Conservation (phyloP, 1,140 invertebrate species). For the Contarinia nasturtii region DNA sequence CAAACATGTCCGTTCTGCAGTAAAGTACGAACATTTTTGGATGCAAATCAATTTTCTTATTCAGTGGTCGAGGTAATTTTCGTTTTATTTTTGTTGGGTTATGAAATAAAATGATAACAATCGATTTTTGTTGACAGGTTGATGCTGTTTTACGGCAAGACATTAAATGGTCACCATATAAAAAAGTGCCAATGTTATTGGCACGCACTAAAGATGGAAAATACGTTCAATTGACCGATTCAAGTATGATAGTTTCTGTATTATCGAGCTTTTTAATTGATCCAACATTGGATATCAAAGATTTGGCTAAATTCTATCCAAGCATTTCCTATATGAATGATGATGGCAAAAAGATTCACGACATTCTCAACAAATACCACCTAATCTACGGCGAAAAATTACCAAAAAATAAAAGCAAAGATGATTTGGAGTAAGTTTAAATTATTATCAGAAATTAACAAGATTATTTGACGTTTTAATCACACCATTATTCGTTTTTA, state of each 20-base stretch:
- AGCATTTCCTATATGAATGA: constrained; percentile 46
- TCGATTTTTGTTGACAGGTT: neutral
- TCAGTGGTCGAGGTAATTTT: constrained; percentile 86
- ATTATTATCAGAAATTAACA: too few relatives aligned
- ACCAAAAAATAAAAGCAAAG: constrained; percentile 30
- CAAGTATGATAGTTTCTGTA: constrained; percentile 81
- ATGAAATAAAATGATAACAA: neutral
- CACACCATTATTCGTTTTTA: constrained; percentile 31
- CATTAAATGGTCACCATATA: constrained; percentile 85
- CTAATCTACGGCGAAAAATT: constrained; percentile 60
- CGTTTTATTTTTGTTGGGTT: constrained; percentile 19
- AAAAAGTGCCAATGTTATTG: constrained; percentile 90
- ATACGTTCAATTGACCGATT: constrained; percentile 78
- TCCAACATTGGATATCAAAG: constrained; percentile 33
- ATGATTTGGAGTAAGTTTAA: constrained; percentile 42
- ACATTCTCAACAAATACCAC: constrained; percentile 90
- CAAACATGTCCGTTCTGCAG: constrained; percentile 98
- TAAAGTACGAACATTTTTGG: constrained; percentile 80
- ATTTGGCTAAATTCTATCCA: constrained; percentile 73
- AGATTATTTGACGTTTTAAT: too few relatives aligned
- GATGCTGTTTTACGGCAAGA: constrained; percentile 80
- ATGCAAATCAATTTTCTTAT: constrained; percentile 87
- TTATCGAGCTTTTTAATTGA: constrained; percentile 61
- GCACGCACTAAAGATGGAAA: constrained; percentile 50
- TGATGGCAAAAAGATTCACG: constrained; percentile 41